Evolutionary conservation across 2,888 invertebrate species (phyloP), one percentile per base, ranked within the genome.

Genomic region (Tubiluchus corallicola): DNA sequence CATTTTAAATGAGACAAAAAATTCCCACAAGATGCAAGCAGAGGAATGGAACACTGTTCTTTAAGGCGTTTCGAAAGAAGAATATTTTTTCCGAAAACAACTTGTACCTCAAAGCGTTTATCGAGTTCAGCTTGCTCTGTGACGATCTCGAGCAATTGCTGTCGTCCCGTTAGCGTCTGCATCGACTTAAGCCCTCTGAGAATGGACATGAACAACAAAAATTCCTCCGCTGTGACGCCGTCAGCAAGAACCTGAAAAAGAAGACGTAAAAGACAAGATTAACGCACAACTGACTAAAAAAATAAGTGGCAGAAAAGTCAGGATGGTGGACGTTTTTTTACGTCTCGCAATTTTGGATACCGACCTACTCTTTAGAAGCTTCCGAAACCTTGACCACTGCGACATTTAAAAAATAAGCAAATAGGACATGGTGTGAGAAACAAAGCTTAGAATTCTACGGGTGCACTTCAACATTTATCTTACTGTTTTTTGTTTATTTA

Each of bases 171-270:
- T 13, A 82, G 72, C 4, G 84, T 81, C 52, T 78, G 78, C 41
- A 83, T 80, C 40, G 82, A 70, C 61, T 79, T 77, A 5, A 90
- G 79, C 65, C 77, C 74, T 20, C 78, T 76, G 53, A 94, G 68
- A 52, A 88, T 73, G 40, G 78, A 78, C 79, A 94, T 83, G 47
- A 92, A 75, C 49, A 77, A 73, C 54, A 83, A 77, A 67, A 92
- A 90, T 67, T 94, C 92, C 53, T 84, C 83, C 21, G 84, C 83
- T 13, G 80, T 82, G 20, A 85, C 81, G 70, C 85, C 84, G 45
- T 60, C n/a, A n/a, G n/a, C 55, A 47, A 69, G 50, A 20, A 64
- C 59, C 63, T 66, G 47, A 2, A 48, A 43, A 41, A 42, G 39
- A 45, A 3, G 4, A 19, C n/a, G 2, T 44, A 49, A 21, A 45